phyloP scores from a whole-genome alignment of 2,888 invertebrate genomes.

The Anoplius nigerrimus region DNA sequence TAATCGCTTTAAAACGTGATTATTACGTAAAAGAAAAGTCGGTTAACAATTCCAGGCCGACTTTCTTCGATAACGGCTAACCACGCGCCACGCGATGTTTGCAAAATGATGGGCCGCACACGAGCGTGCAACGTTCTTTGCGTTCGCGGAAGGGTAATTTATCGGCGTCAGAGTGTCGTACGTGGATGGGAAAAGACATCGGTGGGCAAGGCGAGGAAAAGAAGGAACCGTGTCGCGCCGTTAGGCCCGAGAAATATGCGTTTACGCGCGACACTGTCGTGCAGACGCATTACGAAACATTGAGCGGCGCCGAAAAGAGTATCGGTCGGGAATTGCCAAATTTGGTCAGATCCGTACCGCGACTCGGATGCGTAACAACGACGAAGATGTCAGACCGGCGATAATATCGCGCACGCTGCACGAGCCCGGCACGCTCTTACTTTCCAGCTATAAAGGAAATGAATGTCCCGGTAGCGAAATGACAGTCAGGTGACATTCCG shows the following conservation, averaged over 20 bases:
- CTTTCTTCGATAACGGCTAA: too few relatives aligned
- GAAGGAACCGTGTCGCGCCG: too few relatives aligned
- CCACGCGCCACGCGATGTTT: too few relatives aligned
- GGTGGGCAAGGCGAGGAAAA: too few relatives aligned
- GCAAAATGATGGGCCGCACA: too few relatives aligned
- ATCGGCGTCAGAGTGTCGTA: too few relatives aligned
- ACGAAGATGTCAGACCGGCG: constrained; percentile 19
- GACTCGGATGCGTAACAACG: constrained; percentile 25
- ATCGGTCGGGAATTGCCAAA: constrained; percentile 42
- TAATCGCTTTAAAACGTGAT: too few relatives aligned
- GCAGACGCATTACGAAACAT: constrained; percentile 25
- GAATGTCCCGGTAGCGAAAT: constrained; percentile 10
- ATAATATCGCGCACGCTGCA: neutral
- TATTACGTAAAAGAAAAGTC: too few relatives aligned
- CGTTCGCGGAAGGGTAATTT: too few relatives aligned
- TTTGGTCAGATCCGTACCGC: constrained; percentile 44
- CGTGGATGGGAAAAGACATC: too few relatives aligned
- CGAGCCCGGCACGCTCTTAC: constrained; percentile 9
- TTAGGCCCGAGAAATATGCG: neutral
- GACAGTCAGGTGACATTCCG: constrained; percentile 3
- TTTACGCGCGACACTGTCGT: constrained; percentile 4
- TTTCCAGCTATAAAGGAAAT: constrained; percentile 30
- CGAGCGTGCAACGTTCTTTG: too few relatives aligned
- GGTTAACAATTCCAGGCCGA: too few relatives aligned
- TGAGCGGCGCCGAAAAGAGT: constrained; percentile 6